Base-by-base conservation (phyloP, 2,113 vertebrate genomes). In the Corythornis vintsioides region DNA sequence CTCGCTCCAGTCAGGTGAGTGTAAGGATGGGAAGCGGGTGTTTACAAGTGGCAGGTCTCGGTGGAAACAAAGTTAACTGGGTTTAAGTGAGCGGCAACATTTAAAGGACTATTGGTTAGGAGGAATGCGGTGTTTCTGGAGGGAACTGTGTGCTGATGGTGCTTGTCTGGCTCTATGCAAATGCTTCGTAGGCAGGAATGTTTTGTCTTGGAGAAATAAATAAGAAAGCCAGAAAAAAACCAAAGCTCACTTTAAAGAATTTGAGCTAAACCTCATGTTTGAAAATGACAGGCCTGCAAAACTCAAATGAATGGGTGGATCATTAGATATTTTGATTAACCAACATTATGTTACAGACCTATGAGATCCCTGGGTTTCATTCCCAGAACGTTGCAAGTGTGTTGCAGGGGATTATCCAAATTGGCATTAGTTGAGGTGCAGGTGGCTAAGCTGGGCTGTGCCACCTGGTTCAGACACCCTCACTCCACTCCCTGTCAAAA, bases 111-210 rank as follows among this genome's bases (percentile, higher is more conserved):
- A 1, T 2, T 11, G 76, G 28, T 24, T 43, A 5, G 74, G 47
- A 48, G 45, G 13, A 10, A 8, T 20, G 19, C 6, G 1, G 21
- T 38, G 5, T 43, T 60, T 43, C n/a, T 13, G 21, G 57, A 4
- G 42, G 83, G 25, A 50, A 40, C 20, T 0, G 12, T 2, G 6
- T 3, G 0, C 10, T 45, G 66, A 12, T 2, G 21, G 20, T 21
- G 40, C 28, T 69, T 19, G 17, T 11, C 26, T 40, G 59, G 78
- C 50, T 56, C 29, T 3, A 3, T 9, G 26, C 57, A 4, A 50
- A 11, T 19, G 40, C 64, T 55, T 26, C 0, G 0, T 31, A 17
- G 1, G 0, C 19, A 35, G 55, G 52, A 80, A 25, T 15, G 38
- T n/a, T 65, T 13, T 59, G 69, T 64, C 67, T 35, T n/a, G 43